Percentiles rank a stretch among this genome's conserved stretches.
These are phyloP conservation scores for Hyaena hyaena DNA, from an alignment of 2,113 vertebrate genomes.

Conservation along the genomic window DNA sequence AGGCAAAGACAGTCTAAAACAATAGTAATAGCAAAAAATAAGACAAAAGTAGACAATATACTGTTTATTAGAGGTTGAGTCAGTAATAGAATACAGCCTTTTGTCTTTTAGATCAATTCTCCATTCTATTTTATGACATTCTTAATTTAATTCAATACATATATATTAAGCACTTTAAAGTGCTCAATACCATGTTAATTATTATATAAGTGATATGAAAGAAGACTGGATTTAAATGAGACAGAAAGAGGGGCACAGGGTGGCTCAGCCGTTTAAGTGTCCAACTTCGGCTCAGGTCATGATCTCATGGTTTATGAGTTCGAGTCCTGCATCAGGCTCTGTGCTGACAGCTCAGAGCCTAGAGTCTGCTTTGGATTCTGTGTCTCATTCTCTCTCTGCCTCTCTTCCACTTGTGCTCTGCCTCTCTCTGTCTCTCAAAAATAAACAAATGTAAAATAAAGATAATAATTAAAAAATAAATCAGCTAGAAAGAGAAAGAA, in stretches of 20 bases:
- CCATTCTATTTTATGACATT: neutral
- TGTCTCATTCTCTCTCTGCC: no score
- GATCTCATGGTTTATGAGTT: no score
- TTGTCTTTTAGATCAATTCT: neutral
- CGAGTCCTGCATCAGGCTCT: no score
- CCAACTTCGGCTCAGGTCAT: no score
- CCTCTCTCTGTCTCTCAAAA: no score
- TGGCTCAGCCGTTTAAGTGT: no score
- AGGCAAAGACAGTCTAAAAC: neutral
- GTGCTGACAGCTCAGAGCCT: no score
- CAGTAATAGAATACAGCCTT: neutral
- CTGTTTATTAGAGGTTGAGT: neutral
- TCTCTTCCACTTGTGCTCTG: no score
- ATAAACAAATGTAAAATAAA: no score
- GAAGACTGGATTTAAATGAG: neutral
- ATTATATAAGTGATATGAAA: neutral
- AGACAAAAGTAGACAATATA: neutral
- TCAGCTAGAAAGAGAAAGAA: neutral
- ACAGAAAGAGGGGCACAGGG: neutral
- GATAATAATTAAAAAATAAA: neutral
- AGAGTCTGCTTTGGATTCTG: no score
- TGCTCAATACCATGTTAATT: constrained; percentile 54
- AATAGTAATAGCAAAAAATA: neutral
- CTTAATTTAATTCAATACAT: constrained; percentile 47
- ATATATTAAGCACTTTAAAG: neutral